Conservation (phyloP, 1,140 invertebrate genomes). For the Zaprionus capensis region DNA sequence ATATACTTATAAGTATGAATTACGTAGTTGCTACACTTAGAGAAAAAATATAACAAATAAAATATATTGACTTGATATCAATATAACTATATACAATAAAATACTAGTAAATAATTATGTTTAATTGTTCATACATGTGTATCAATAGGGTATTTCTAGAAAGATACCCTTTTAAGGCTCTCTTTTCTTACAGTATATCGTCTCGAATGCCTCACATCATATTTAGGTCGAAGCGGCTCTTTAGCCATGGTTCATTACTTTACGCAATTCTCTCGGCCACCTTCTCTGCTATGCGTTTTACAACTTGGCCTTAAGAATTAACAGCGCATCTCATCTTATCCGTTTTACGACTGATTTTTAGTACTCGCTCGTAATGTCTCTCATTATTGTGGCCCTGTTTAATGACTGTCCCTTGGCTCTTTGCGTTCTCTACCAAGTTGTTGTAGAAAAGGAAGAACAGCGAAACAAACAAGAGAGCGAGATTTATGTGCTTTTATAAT, state of each 20-base stretch:
- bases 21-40: too few relatives aligned
- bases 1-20: too few relatives aligned
- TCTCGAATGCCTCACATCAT: neutral
- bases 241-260: conserved; percentile 24
- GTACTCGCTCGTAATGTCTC: conserved; percentile 61
- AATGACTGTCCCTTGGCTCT: conserved; percentile 47
- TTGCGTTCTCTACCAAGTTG: conserved; percentile 15
- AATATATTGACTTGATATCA: neutral
- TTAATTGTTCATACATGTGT: too few relatives aligned
- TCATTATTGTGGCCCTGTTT: conserved; percentile 68
- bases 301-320: conserved; percentile 35
- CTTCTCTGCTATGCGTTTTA: conserved; percentile 22
- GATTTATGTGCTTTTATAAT: conserved; percentile 66
- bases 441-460: conserved; percentile 19
- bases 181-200: neutral
- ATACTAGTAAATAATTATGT: neutral
- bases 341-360: conserved; percentile 72
- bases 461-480: conserved; percentile 14
- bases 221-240: neutral
- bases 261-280: neutral
- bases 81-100: too few relatives aligned
- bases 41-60: too few relatives aligned
- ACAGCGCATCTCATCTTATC: conserved; percentile 53
- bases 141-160: too few relatives aligned
- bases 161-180: too few relatives aligned